Evolutionary conservation across 2,113 vertebrate species (phyloP).

Genomic region (Pollimyrus isidori): DNA sequence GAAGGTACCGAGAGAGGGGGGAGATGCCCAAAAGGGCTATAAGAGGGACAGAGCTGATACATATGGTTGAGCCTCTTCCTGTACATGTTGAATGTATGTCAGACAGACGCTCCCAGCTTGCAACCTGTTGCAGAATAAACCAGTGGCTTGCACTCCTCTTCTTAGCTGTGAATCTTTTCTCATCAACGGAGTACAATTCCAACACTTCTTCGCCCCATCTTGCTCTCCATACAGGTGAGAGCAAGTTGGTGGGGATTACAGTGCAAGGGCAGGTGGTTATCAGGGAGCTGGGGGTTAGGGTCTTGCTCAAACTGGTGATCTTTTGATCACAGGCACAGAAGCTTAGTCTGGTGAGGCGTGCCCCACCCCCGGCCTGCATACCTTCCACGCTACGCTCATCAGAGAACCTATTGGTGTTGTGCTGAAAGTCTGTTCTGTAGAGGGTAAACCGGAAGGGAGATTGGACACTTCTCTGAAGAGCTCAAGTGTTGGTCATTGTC

Average conservation of each 20-base stretch:
- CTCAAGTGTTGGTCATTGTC: background rate
- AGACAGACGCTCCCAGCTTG: too few species aligned
- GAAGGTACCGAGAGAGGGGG: too few species aligned
- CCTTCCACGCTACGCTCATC: background rate
- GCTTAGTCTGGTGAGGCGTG: background rate
- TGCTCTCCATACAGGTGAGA: background rate
- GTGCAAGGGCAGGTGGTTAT: background rate
- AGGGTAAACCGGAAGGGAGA: background rate
- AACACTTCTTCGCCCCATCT: background rate
- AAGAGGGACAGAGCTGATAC: too few species aligned
- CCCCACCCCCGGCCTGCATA: background rate
- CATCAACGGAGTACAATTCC: too few species aligned
- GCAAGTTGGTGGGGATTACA: background rate
- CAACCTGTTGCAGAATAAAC: too few species aligned
- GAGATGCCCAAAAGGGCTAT: too few species aligned
- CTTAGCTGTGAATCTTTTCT: too few species aligned
- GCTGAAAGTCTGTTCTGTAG: background rate
- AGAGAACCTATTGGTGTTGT: background rate
- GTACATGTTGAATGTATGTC: too few species aligned
- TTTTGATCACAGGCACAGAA: background rate
- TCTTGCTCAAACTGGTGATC: background rate
- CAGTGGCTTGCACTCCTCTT: too few species aligned
- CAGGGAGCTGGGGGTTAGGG: background rate
- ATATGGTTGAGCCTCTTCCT: too few species aligned
- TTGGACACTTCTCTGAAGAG: background rate